Evolutionary conservation across 2,888 invertebrate genomes (phyloP), one percentile per base, ranked within the genome.

Genomic region (Thalpophila matura): DNA sequence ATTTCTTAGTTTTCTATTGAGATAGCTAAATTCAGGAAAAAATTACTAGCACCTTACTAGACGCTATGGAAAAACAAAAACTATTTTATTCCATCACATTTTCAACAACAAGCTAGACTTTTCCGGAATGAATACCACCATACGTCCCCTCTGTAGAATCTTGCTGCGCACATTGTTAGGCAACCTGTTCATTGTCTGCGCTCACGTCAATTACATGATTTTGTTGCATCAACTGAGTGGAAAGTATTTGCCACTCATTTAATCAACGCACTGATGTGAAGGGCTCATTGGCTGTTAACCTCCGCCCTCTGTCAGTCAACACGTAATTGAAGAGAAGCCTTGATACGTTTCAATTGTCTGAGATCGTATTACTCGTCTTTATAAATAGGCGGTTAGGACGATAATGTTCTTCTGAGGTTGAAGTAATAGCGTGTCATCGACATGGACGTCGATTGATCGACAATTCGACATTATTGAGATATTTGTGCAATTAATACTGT

Each of bases 221-320:
- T 61, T 26, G 67, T 67, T 73, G 73, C 73, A 73, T 50, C 67
- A 76, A 53, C 38, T 45, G 22, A 71, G 49, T 78, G 73, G 69
- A 78, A 77, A 71, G 82, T 80, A 80, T 80, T 77, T 74, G 82
- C 68, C 83, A 78, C 79, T 82, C 83, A 87, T 87, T 86, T 70
- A 62, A 75, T 75, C 75, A 73, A 65, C 67, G 64, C 75, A 58
- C 88, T 86, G 84, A 85, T 81, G 63, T 86, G 82, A 89, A 90
- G 88, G 91, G 91, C 89, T 89, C 87, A 92, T 91, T 92, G 91
- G 87, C 85, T 86, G 86, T 92, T 93, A 91, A 93, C 92, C 91
- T 85, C 74, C 54, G 74, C 74, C 88, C 86, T 65, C 84, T 89
- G 90, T 89, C 91, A 88, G 88, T 90, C 89, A 87, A 81, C 77